A percentile compares a stretch with the other conserved stretches of the same genome.
These are phyloP conservation scores for Pseudanteris insignis DNA, from an alignment of 2,888 invertebrate species.

Conservation along the genomic window DNA sequence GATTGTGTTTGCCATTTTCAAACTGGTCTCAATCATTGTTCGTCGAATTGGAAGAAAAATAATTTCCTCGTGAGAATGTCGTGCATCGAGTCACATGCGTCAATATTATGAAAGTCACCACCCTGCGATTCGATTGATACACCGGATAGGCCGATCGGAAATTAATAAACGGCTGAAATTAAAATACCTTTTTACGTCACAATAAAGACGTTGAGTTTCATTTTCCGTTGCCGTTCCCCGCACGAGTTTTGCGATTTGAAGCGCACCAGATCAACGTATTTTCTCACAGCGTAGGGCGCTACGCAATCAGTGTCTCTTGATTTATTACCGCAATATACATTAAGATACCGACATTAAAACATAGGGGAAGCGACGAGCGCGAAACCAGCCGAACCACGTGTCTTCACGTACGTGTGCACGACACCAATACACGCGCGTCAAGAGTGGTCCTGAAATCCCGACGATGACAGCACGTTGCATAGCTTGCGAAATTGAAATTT, in stretches of 20 bases:
- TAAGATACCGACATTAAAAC: constrained; percentile 67
- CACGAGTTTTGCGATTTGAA: constrained; percentile 11
- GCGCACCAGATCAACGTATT: constrained; percentile 20
- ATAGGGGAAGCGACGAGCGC: constrained; percentile 60
- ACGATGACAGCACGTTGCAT: constrained; percentile 25
- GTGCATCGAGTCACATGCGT: no score
- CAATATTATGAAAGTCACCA: no score
- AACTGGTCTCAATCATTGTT: no score
- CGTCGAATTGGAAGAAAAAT: no score
- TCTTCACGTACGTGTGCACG: constrained; percentile 5
- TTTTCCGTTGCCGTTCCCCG: constrained; percentile 12
- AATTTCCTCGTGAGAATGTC: no score
- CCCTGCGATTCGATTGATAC: no score
- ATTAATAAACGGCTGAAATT: constrained; percentile 15
- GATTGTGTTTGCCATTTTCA: no score
- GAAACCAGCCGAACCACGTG: constrained; percentile 26
- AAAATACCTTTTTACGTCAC: constrained; percentile 15
- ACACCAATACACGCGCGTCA: no score
- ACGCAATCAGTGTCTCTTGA: constrained; percentile 66
- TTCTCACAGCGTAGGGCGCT: constrained; percentile 49
- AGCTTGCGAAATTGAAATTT: constrained; percentile 36
- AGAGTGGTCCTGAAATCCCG: constrained; percentile 16
- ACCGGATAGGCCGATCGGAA: constrained; percentile 1
- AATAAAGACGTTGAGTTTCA: constrained; percentile 25
- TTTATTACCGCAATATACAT: constrained; percentile 67